Evolutionary conservation across 1,140 invertebrate species (phyloP).

Genomic region (Chironomus striatipennis): DNA sequence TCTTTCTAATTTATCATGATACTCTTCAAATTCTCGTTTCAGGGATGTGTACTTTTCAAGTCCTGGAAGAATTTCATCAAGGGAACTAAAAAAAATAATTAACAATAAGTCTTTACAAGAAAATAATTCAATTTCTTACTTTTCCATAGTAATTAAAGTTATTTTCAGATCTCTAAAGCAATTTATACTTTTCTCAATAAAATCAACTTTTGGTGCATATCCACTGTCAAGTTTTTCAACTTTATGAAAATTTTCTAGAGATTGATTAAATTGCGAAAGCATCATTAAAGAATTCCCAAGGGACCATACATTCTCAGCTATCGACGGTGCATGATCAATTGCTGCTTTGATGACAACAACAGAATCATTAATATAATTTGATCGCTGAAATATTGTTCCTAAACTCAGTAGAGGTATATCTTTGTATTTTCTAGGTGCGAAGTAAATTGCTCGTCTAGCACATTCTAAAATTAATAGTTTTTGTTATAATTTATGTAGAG

Average conservation of each 20-base stretch:
- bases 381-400: slow-evolving; percentile 71
- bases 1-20: slow-evolving; percentile 46
- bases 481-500: too few species aligned
- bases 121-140: slow-evolving; percentile 25
- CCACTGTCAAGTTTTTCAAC: slow-evolving; percentile 55
- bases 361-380: slow-evolving; percentile 64
- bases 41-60: not conserved
- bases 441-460: slow-evolving; percentile 64
- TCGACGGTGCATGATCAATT: slow-evolving; percentile 63
- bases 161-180: slow-evolving; percentile 37
- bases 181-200: slow-evolving; percentile 36
- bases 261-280: slow-evolving; percentile 52
- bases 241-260: slow-evolving; percentile 57
- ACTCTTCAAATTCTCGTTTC: slow-evolving; percentile 16
- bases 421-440: slow-evolving; percentile 62
- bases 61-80: slow-evolving; percentile 18
- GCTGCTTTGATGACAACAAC: slow-evolving; percentile 69
- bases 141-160: slow-evolving; percentile 36
- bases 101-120: not conserved
- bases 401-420: slow-evolving; percentile 72
- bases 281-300: slow-evolving; percentile 67
- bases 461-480: slow-evolving; percentile 49
- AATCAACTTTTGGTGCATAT: slow-evolving; percentile 32
- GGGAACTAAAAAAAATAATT: not conserved
- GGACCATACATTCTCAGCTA: slow-evolving; percentile 66